Evolutionary conservation across 2,797 vertebrate genomes (phyloP).

Genomic region (Heterohyrax brucei): DNA sequence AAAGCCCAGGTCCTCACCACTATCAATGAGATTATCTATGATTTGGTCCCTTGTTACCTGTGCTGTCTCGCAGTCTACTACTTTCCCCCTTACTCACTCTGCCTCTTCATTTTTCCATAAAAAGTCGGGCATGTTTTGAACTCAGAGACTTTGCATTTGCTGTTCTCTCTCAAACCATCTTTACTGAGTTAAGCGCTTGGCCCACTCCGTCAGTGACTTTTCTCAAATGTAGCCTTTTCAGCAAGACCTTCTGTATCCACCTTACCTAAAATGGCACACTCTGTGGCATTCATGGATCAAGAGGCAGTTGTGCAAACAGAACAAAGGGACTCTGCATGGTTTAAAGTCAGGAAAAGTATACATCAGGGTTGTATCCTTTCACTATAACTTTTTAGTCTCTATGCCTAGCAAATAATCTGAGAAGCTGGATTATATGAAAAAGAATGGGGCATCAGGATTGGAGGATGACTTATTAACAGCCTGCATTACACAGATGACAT

Average conservation of each 20-base stretch:
- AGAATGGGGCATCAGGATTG: no score
- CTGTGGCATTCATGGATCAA: neutral
- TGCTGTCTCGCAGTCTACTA: neutral
- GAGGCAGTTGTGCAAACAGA: no score
- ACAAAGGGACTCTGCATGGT: no score
- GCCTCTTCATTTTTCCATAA: neutral
- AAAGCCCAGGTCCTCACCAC: neutral
- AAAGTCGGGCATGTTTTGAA: neutral
- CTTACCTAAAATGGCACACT: neutral
- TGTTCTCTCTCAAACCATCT: constrained; percentile 25
- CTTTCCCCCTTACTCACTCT: neutral
- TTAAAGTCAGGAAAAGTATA: no score
- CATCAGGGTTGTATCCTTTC: no score
- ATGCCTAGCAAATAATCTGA: no score
- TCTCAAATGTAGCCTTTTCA: constrained; percentile 44
- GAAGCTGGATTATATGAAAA: no score
- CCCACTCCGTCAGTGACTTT: constrained; percentile 24
- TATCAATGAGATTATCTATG: neutral
- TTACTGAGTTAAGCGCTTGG: neutral
- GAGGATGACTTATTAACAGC: no score
- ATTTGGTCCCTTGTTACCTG: neutral
- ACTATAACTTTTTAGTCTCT: no score
- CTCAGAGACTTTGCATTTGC: constrained; percentile 19
- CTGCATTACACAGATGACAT: no score
- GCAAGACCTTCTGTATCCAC: neutral